Conservation (phyloP, 1,140 invertebrate species). For the Drosophila trapezifrons region DNA sequence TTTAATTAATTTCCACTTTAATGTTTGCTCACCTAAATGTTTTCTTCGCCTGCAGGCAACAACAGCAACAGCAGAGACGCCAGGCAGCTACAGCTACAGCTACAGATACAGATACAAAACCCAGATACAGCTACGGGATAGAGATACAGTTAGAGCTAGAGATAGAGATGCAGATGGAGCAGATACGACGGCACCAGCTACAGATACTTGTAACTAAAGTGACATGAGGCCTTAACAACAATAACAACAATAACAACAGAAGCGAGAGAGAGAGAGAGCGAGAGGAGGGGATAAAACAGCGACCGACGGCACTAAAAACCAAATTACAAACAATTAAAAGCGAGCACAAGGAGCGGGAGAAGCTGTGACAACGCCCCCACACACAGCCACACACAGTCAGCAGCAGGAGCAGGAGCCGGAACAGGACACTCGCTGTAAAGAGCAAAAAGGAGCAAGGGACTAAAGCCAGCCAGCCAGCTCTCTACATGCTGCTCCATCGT, state of each 20-base stretch:
- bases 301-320: constrained; percentile 69
- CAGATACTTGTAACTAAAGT: constrained; percentile 77
- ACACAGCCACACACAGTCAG: constrained; percentile 8
- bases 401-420: background rate
- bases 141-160: background rate
- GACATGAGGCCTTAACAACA: constrained; percentile 78
- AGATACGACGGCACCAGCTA: constrained; percentile 37
- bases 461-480: constrained; percentile 1
- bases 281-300: constrained; percentile 12
- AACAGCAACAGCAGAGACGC: constrained; percentile 22
- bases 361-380: constrained; percentile 31
- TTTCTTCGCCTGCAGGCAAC: constrained; percentile 56
- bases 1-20: constrained; percentile 68
- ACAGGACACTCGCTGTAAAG: constrained; percentile 1
- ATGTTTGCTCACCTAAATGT: constrained; percentile 63
- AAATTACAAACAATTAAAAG: constrained; percentile 78
- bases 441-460: constrained; percentile 20
- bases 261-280: no score
- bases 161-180: constrained; percentile 6
- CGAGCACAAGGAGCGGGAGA: constrained; percentile 38
- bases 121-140: constrained; percentile 12
- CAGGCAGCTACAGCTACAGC: background rate
- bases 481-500: constrained; percentile 51
- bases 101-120: constrained; percentile 9
- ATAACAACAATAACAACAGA: constrained; percentile 46